Base-by-base conservation (phyloP, 23 tunicate genomes). In the Trididemnum clinides region DNA sequence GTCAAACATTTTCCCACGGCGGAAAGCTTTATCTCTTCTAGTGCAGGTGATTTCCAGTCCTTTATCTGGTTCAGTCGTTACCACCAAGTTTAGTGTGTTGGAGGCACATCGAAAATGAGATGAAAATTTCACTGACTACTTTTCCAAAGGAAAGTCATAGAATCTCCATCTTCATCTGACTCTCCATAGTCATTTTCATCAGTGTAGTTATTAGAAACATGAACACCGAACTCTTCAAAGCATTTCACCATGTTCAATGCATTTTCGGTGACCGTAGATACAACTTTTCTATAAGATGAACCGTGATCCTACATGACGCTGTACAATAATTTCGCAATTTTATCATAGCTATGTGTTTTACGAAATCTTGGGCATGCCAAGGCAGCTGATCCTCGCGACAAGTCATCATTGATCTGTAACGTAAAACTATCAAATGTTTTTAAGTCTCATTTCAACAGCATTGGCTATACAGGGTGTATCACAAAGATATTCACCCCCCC, bases 381-480 rank as follows among this genome's bases (percentile, higher is more conserved):
- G 69, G 69, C 69, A n/a, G 69, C 69, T 62, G 69, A 62, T 62
- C 69, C 69, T 62, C 69, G 69, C 4, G 69, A 62, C 27, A 62
- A 62, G 69, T 62, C 69, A 62, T 62, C 69, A 15, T 62, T 62
- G 69, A 19, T 62, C 69, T 62, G 69, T 23, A 62, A 62, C 54
- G 15, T 44, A 44, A 44, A 15, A 44, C 10, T 10, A 44, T 44
- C n/a, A n/a, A n/a, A n/a, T n/a, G n/a, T n/a, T n/a, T n/a, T n/a
- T n/a, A n/a, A n/a, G n/a, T n/a, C n/a, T n/a, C n/a, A n/a, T n/a
- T n/a, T n/a, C n/a, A n/a, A n/a, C n/a, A n/a, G n/a, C n/a, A n/a
- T n/a, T n/a, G n/a, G n/a, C n/a, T n/a, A n/a, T n/a, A n/a, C n/a
- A n/a, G n/a, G n/a, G n/a, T n/a, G n/a, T n/a, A n/a, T n/a, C n/a